Conservation (phyloP, 2,888 invertebrate species). For the Ptychoptera albimana region DNA sequence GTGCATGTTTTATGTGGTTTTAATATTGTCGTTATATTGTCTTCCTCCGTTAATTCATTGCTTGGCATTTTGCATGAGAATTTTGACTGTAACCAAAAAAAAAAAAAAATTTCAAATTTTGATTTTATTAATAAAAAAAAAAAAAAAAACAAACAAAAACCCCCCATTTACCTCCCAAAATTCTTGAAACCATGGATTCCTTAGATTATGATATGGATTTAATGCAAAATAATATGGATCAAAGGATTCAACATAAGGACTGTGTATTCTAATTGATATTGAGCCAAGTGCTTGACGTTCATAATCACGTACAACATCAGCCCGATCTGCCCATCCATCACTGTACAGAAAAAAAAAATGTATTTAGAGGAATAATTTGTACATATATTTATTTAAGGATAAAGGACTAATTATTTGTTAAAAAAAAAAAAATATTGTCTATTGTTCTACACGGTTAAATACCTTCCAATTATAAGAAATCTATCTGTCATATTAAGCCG, state of each 20-base stretch:
- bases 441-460: too few species aligned
- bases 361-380: too few species aligned
- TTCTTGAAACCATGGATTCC: slow-evolving; percentile 57
- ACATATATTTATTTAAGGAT: too few species aligned
- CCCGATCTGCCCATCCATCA: slow-evolving; percentile 62
- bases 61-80: slow-evolving; percentile 42
- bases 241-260: slow-evolving; percentile 46
- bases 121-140: too few species aligned
- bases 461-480: slow-evolving; percentile 45
- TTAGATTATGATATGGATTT: slow-evolving; percentile 41
- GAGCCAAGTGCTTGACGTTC: slow-evolving; percentile 52
- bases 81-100: slow-evolving; percentile 20
- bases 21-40: neutral
- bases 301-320: slow-evolving; percentile 52
- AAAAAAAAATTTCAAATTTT: too few species aligned
- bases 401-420: too few species aligned
- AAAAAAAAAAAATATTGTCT: too few species aligned
- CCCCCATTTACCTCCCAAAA: slow-evolving; percentile 53
- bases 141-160: too few species aligned
- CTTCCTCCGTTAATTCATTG: neutral
- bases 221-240: slow-evolving; percentile 51
- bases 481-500: slow-evolving; percentile 38
- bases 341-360: slow-evolving; percentile 18
- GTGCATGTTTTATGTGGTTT: slow-evolving; percentile 16
- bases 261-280: slow-evolving; percentile 58